Evolutionary conservation across 2,888 invertebrate genomes (phyloP), one percentile per base, ranked within the genome.

Genomic region (Mechanitis messenoides): DNA sequence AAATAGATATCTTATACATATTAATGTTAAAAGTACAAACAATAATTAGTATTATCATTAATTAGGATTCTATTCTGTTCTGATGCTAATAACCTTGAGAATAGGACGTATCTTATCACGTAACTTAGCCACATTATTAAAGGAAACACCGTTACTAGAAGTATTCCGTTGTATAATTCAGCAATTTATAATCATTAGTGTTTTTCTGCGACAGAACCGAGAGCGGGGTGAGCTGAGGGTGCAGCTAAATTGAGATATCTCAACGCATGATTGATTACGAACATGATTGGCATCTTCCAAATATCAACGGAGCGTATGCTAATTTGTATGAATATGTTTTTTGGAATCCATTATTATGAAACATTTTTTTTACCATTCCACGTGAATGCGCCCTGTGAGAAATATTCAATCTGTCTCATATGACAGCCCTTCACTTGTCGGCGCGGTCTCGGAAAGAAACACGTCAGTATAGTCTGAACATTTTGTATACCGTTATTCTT

Each of bases 371-470:
- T 81, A 83, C 79, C 77, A 81, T 87, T 83, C 83, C 82, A 81
- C 76, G 71, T 71, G 79, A 81, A 70, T 79, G 81, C 77, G 71
- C 74, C 73, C 71, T 81, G 85, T 87, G 86, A 79, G 84, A 87
- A 83, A 81, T 76, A 79, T 81, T 78, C 75, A 72, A 77, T 74
- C 69, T 75, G 80, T 80, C 80, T 83, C 80, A 67, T 79, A 83
- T 85, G 87, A 86, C 87, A 84, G 85, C 86, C 88, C 87, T 86
- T 89, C 87, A 87, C 86, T 81, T 74, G 78, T 74, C 75, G 71
- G 75, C 70, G 70, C 66, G 68, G 72, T 64, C 71, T 68, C 72
- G 71, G 76, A 80, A 80, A 81, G 77, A 76, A 11, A 50, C 77
- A 58, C 74, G 74, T 71, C 69, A 67, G 77, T 72, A 79, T 20